These are phyloP conservation scores for Hippocampus comes DNA, from an alignment of 2,113 vertebrate genomes.

Conservation along the genomic window DNA sequence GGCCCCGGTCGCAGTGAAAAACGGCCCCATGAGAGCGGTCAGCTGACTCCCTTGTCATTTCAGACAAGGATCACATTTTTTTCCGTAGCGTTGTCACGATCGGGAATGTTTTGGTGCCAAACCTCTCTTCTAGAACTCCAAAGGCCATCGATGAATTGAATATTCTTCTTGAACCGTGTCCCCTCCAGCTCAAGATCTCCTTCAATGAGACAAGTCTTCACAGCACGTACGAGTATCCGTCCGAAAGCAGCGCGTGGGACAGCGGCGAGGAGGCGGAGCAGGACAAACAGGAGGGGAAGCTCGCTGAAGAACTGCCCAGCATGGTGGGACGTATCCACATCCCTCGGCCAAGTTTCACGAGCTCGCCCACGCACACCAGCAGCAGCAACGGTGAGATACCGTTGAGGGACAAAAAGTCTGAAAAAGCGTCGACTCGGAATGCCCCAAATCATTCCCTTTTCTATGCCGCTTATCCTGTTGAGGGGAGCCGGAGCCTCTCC, in stretches of 20 bases:
- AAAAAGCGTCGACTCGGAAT: no score
- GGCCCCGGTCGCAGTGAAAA: slow-evolving; percentile 37
- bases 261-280: slow-evolving; percentile 74
- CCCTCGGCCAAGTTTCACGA: slow-evolving; percentile 74
- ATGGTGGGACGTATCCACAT: slow-evolving; percentile 72
- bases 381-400: slow-evolving; percentile 77
- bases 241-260: slow-evolving; percentile 82
- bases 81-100: background rate
- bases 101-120: background rate
- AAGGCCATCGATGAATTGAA: background rate
- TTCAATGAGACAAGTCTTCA: slow-evolving; percentile 90
- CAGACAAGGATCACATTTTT: background rate
- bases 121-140: background rate
- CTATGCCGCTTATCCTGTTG: no score
- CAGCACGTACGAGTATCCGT: slow-evolving; percentile 92
- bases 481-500: no score
- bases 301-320: slow-evolving; percentile 52
- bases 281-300: slow-evolving; percentile 44
- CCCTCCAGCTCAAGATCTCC: slow-evolving; percentile 88
- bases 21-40: slow-evolving; percentile 40
- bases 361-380: slow-evolving; percentile 57
- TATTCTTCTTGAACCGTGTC: background rate
- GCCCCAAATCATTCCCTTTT: no score
- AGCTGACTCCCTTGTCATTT: slow-evolving; percentile 28
- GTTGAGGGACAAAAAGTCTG: no score